These are phyloP conservation scores for Drosophila teissieri DNA, from an alignment of 1,140 invertebrate genomes.

Conservation along the genomic window DNA sequence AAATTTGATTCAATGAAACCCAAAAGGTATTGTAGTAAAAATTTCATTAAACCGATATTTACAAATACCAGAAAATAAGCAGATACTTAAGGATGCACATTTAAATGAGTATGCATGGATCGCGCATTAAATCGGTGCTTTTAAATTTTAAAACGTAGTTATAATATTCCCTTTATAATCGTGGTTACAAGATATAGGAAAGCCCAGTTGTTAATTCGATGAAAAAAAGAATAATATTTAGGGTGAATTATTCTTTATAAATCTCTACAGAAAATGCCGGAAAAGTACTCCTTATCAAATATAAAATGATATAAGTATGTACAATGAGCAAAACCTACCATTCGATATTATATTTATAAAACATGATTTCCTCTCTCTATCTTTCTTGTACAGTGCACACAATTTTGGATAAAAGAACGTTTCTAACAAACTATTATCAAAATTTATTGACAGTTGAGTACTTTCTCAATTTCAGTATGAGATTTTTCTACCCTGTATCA, in stretches of 20 bases:
- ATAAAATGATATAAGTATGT: conserved; percentile 73
- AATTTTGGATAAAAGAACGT: conserved; percentile 61
- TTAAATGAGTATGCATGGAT: conserved; percentile 27
- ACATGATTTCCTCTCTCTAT: conserved; percentile 19
- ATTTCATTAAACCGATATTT: conserved; percentile 68
- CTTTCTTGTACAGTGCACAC: conserved; percentile 48
- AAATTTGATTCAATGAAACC: conserved; percentile 58
- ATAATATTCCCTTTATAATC: conserved; percentile 9
- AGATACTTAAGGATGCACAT: conserved; percentile 18
- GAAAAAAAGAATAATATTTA: conserved; percentile 18
- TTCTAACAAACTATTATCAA: conserved; percentile 59
- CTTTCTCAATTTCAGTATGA: conserved; percentile 28
- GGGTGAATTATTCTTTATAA: conserved; percentile 18
- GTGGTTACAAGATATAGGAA: conserved; percentile 2
- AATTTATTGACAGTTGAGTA: conserved; percentile 48
- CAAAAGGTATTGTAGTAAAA: conserved; percentile 39
- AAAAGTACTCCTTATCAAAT: conserved; percentile 64
- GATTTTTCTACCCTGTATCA: conserved; percentile 55
- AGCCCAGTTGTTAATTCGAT: conserved; percentile 11
- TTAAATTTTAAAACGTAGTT: conserved; percentile 26
- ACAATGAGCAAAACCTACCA: conserved; percentile 68
- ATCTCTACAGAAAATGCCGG: conserved; percentile 48
- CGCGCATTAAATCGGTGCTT: conserved; percentile 22
- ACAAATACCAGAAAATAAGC: conserved; percentile 66
- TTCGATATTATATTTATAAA: conserved; percentile 61